A percentile compares a stretch with the other conserved stretches of the same genome.
These are phyloP conservation scores for Gnatocerus cornutus DNA, from an alignment of 2,888 invertebrate species.

Conservation along the genomic window DNA sequence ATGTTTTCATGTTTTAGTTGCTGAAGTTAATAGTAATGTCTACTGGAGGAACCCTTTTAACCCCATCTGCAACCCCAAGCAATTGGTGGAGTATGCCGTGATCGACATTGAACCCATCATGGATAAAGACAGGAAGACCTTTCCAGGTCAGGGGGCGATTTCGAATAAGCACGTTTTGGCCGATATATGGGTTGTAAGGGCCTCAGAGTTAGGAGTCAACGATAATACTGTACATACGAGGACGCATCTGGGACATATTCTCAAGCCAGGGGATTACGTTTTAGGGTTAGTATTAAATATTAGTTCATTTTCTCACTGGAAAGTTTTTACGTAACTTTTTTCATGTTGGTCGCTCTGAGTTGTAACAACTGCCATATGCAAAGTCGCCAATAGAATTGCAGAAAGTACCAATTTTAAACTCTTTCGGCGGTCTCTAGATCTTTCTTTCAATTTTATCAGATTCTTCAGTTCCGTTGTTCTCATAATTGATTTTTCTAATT, in stretches of 20 bases:
- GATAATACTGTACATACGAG: conserved; percentile 88
- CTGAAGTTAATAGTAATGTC: conserved; percentile 84
- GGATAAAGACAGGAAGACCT: conserved; percentile 82
- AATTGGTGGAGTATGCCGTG: conserved; percentile 92
- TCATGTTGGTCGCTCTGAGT: too few species aligned
- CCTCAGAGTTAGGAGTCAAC: conserved; percentile 88
- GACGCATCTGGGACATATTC: conserved; percentile 94
- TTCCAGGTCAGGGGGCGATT: conserved; percentile 91
- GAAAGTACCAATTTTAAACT: too few species aligned
- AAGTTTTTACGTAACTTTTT: too few species aligned
- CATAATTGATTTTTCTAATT: too few species aligned
- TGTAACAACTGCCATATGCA: too few species aligned
- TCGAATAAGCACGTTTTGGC: conserved; percentile 92
- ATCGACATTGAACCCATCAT: conserved; percentile 92
- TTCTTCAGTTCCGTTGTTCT: too few species aligned
- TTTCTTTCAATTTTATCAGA: too few species aligned
- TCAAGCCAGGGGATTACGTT: conserved; percentile 94
- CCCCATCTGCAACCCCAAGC: conserved; percentile 91
- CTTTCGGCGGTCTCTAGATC: too few species aligned
- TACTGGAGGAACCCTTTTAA: conserved; percentile 93
- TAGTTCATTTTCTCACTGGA: neutral
- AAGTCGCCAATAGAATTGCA: too few species aligned
- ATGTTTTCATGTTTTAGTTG: conserved; percentile 76
- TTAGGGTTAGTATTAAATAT: conserved; percentile 78
- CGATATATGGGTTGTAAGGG: conserved; percentile 94